phyloP scores from a whole-genome alignment of 1,140 invertebrate genomes.

The Atta texana region DNA sequence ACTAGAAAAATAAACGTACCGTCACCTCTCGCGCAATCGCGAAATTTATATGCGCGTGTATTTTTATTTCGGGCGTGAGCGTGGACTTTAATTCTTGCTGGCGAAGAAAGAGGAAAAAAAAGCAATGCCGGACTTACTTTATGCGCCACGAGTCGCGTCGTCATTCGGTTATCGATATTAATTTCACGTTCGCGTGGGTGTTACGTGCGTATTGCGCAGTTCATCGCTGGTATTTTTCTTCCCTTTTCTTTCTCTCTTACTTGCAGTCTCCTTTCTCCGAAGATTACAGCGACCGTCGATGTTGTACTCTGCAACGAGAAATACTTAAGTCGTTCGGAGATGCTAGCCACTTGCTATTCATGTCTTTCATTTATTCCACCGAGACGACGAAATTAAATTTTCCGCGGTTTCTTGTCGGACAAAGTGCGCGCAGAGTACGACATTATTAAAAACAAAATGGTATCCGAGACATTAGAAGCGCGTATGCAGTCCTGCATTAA shows the following conservation, averaged over 20 bases:
- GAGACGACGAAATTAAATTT: conserved; percentile 61
- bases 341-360: conserved; percentile 43
- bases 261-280: conserved; percentile 13
- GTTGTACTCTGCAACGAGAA: conserved; percentile 24
- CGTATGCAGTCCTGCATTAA: conserved; percentile 4
- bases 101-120: too few relatives aligned
- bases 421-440: conserved; percentile 24
- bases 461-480: conserved; percentile 34
- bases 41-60: conserved; percentile 17
- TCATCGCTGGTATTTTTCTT: background rate
- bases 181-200: conserved; percentile 45
- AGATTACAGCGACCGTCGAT: conserved; percentile 3
- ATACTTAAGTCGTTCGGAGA: conserved; percentile 44
- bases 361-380: conserved; percentile 55
- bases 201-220: conserved; percentile 33
- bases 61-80: conserved; percentile 8
- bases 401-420: conserved; percentile 47
- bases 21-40: conserved; percentile 11
- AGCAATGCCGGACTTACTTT: conserved; percentile 3
- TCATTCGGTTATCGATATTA: conserved; percentile 53
- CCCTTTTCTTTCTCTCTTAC: background rate
- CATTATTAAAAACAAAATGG: conserved; percentile 60
- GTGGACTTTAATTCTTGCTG: conserved; percentile 6
- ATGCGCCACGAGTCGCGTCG: background rate
- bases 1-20: background rate